A percentile compares a stretch with the other conserved stretches of the same genome.
These are phyloP conservation scores for Baryphthengus martii DNA, from an alignment of 2,113 vertebrate species.

Conservation along the genomic window DNA sequence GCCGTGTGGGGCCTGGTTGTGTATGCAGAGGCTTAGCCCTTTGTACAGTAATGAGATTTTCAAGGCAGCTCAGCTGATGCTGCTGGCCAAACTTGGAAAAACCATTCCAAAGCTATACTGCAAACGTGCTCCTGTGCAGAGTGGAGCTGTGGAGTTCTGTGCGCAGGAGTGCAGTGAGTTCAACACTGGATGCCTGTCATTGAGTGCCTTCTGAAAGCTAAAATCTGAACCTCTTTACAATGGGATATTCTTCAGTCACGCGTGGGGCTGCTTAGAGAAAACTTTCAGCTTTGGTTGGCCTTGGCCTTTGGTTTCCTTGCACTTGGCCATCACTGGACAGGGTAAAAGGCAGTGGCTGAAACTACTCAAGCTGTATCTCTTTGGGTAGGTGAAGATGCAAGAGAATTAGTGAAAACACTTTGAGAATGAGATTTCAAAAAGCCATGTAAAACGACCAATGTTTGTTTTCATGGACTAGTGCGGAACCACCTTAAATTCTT, in stretches of 20 bases:
- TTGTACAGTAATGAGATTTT: neutral
- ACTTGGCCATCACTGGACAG: rapidly evolving
- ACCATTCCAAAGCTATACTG: neutral
- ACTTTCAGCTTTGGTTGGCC: neutral
- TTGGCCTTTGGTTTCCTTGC: neutral
- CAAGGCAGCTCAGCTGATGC: neutral
- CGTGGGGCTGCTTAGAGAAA: neutral
- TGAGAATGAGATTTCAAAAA: neutral
- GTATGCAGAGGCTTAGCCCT: rapidly evolving
- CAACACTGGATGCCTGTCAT: neutral
- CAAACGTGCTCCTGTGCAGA: rapidly evolving
- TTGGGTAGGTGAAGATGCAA: neutral
- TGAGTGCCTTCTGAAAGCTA: neutral
- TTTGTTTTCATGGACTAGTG: neutral
- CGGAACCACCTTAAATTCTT: neutral
- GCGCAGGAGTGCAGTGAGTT: rapidly evolving
- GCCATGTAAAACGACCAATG: neutral
- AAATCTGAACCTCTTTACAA: neutral
- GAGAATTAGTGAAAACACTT: neutral
- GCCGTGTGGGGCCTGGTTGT: neutral
- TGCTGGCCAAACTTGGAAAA: neutral
- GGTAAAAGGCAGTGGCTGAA: too few relatives aligned
- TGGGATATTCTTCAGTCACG: neutral
- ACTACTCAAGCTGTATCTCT: neutral
- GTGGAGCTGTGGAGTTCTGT: rapidly evolving